Percentiles rank a stretch among this genome's conserved stretches.
Evolutionary conservation across 2,888 invertebrate genomes (phyloP).

Genomic region (Stomorhina lunata): DNA sequence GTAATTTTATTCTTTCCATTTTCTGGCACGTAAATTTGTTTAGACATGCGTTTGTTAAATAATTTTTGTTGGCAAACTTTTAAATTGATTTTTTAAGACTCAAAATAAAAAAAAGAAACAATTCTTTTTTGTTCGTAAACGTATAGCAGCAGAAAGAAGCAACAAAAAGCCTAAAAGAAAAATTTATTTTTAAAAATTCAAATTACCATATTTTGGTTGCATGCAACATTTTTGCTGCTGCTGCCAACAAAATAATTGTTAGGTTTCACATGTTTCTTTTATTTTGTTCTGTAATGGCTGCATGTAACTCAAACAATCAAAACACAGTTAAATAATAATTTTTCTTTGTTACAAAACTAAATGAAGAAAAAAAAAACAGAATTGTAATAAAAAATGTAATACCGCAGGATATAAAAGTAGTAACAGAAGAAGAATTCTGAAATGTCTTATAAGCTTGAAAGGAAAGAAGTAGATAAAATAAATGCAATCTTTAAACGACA

Average conservation of each 20-base stretch:
- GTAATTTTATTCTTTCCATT: neutral
- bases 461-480: neutral
- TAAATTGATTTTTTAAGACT: conserved; percentile 17
- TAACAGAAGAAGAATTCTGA: conserved; percentile 15
- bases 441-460: neutral
- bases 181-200: conserved; percentile 3
- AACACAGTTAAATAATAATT: conserved; percentile 64
- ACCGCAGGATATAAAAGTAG: conserved; percentile 37
- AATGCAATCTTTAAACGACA: conserved; percentile 2
- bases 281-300: neutral
- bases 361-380: neutral
- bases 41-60: conserved; percentile 37
- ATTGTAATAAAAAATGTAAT: conserved; percentile 8
- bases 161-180: conserved; percentile 22
- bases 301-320: conserved; percentile 61
- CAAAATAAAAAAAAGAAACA: neutral
- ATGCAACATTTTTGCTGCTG: conserved; percentile 27
- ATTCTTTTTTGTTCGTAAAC: conserved; percentile 10
- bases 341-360: conserved; percentile 43
- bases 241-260: conserved; percentile 33
- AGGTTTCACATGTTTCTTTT: conserved; percentile 21
- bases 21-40: conserved; percentile 1
- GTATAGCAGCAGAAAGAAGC: neutral
- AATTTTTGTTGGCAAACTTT: conserved; percentile 7
- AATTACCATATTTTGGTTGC: conserved; percentile 37